Base-by-base conservation (phyloP, 2,888 invertebrate species). In the Salticus scenicus region DNA sequence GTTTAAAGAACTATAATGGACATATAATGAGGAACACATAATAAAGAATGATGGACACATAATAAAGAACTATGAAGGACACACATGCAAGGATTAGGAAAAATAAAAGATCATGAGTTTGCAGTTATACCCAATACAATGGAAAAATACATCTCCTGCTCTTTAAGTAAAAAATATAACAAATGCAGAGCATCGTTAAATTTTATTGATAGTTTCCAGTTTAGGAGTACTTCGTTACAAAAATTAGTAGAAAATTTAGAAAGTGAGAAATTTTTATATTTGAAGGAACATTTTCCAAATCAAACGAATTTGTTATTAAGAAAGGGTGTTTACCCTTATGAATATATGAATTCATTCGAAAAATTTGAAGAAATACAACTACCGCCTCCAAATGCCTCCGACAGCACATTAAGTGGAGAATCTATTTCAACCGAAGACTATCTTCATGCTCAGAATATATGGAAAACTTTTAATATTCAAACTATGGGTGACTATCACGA, bases 111-210 rank as follows among this genome's bases (percentile, higher is more conserved):
- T 8, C 20, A 51, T 31, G 30, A 30, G 2, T n/a, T 57, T 5
- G 17, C 17, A 17, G 47, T 47, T 1, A 41, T 71, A 2, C 47
- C 71, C 0, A 41, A 20, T n/a, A 71, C 24, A 1, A 71, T 42
- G 71, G 27, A 71, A 14, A 71, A 71, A 57, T 42, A 71, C 17
- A 71, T 71, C 10, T 20, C 71, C 1, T 71, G 42, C 27, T 51
- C 71, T 5, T n/a, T 71, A 1, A 7, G 47, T 1, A 27, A 27
- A 1, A 37, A 27, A 47, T 7, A 17, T 5, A 27, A 70, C n/a
- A 37, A 37, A 37, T 37, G 10, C 37, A 4, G 37, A 10, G 4
- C 37, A 14, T n/a, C 24, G 10, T 14, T 63, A 8, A 12, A 27
- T 0, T 63, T 63, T 24, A 7, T 63, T 1, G 63, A 63, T 27